phyloP scores from a whole-genome alignment of 2,797 vertebrate species.

The Phataginus tricuspis region DNA sequence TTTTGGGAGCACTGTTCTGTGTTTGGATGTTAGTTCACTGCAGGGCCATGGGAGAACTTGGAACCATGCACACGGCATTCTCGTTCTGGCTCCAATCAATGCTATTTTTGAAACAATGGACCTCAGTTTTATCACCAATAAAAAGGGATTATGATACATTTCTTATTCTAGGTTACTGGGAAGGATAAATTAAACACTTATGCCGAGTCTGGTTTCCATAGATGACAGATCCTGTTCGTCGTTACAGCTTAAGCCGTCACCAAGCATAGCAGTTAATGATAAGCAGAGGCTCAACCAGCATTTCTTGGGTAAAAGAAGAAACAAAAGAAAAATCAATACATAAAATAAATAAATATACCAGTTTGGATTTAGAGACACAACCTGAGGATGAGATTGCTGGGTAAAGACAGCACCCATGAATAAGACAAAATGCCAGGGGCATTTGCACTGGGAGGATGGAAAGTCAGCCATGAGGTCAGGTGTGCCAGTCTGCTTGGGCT shows the following conservation, averaged over 20 bases:
- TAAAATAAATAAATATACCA: not conserved
- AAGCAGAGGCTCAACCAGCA: not conserved
- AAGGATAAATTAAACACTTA: not conserved
- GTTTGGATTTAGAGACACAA: not conserved
- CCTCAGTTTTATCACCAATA: not conserved
- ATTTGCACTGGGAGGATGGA: not conserved
- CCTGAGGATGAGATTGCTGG: not conserved
- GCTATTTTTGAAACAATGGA: not conserved
- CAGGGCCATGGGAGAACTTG: not conserved
- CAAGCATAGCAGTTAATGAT: not conserved
- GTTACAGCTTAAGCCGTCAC: not conserved
- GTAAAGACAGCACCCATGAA: not conserved
- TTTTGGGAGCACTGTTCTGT: not conserved
- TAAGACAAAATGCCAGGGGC: not conserved
- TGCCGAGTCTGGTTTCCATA: not conserved
- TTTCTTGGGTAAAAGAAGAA: not conserved
- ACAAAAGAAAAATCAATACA: not conserved
- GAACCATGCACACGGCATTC: not conserved
- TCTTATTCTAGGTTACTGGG: not conserved
- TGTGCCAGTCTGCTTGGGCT: not conserved
- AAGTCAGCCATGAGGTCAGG: not conserved
- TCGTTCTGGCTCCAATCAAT: not conserved
- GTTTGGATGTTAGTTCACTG: not conserved
- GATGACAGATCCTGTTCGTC: not conserved
- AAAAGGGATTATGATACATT: too few relatives aligned